Base-by-base conservation (phyloP, 2,888 invertebrate genomes). In the Papilio demoleus region DNA sequence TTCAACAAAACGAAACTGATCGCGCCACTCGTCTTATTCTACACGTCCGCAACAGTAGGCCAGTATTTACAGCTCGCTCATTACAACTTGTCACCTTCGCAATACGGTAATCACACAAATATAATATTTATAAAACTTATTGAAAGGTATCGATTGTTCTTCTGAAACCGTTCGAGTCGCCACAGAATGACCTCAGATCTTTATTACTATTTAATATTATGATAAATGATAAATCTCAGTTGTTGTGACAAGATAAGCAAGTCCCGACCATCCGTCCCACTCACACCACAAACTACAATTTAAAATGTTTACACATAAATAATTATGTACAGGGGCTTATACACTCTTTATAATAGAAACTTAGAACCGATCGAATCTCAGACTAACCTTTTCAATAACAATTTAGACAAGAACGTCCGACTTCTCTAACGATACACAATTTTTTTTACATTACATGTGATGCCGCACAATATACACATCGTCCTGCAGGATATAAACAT, bases 261-360 rank as follows among this genome's bases (percentile, higher is more conserved):
- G 27, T 72, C 73, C 73, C 76, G 76, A 71, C 73, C 79, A 76
- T 78, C 71, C 81, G 71, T 75, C 72, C 70, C 79, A 73, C 74
- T 70, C 78, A 71, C 71, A 75, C 67, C 73, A 73, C 80, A 79
- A 82, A 79, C 84, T 84, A 85, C 78, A 71, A 75, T 77, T 73
- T 76, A 70, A 67, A 45, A 65, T 68, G 65, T 73, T 71, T 72
- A 76, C 71, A 73, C 67, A 76, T 74, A 77, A 77, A 77, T 74
- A 74, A 56, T 65, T 73, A 73, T 71, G 71, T 73, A 77, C 70
- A 71, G 70, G 42, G 70, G 59, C 70, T 71, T 71, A 70, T 68
- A 75, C 74, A 75, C 75, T 70, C 75, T 74, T 77, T 72, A 73
- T n/a, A 73, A 73, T 74, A 76, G 73, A 76, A 77, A 77, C 75